Evolutionary conservation across 2,888 invertebrate species (phyloP).

Genomic region (Calephelis perditalis): DNA sequence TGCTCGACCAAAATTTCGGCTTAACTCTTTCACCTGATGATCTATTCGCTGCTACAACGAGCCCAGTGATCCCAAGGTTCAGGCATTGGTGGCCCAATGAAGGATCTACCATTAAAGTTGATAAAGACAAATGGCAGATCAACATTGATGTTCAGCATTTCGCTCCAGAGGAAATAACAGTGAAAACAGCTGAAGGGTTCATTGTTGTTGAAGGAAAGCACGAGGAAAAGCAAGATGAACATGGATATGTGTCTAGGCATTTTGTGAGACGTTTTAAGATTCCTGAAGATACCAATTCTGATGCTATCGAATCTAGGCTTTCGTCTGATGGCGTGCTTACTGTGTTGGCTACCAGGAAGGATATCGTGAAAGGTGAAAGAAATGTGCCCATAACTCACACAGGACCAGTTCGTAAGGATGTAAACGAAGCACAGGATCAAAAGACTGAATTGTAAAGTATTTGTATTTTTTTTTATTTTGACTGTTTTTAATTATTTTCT

Average conservation of each 20-base stretch:
- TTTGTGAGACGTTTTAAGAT: conserved; percentile 84
- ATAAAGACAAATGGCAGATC: conserved; percentile 80
- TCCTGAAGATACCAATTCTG: conserved; percentile 84
- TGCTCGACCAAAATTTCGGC: conserved; percentile 66
- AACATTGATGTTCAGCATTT: conserved; percentile 88
- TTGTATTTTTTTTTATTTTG: conserved; percentile 11
- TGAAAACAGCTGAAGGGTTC: conserved; percentile 83
- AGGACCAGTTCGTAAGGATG: conserved; percentile 69
- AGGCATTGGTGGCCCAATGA: conserved; percentile 57
- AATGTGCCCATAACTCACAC: conserved; percentile 78
- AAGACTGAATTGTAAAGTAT: conserved; percentile 26
- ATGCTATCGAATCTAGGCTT: conserved; percentile 83
- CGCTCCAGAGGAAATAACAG: conserved; percentile 85
- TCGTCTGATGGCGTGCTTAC: conserved; percentile 88
- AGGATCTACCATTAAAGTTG: conserved; percentile 68
- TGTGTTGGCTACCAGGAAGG: conserved; percentile 79
- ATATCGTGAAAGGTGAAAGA: conserved; percentile 59
- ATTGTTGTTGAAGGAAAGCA: conserved; percentile 88
- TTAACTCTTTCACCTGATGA: conserved; percentile 62
- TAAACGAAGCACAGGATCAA: conserved; percentile 30
- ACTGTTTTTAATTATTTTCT: conserved; percentile 9
- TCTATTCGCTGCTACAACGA: conserved; percentile 43
- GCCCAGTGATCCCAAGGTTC: conserved; percentile 43
- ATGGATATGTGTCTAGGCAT: conserved; percentile 85
- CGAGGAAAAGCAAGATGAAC: conserved; percentile 86